phyloP scores from a whole-genome alignment of 1,140 invertebrate genomes.

The Acromyrmex heyeri region DNA sequence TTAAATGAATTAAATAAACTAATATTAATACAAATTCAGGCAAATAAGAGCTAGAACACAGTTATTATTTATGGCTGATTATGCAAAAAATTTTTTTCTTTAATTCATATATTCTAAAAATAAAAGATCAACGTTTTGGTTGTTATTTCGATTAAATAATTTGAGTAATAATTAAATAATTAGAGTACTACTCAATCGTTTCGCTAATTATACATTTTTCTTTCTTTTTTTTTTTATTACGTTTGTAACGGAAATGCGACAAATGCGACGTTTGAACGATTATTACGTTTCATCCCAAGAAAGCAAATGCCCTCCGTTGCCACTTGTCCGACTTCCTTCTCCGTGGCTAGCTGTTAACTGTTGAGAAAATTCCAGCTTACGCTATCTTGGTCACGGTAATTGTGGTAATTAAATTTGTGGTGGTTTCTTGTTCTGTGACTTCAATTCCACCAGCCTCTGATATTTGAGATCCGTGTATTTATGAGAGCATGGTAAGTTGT shows the following conservation, averaged over 20 bases:
- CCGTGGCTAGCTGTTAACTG: constrained; percentile 50
- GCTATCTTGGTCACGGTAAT: constrained; percentile 65
- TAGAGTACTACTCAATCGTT: background rate
- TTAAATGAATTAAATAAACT: background rate
- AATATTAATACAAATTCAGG: too few species aligned
- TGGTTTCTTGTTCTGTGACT: constrained; percentile 33
- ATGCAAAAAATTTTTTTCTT: too few species aligned
- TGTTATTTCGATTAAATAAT: constrained; percentile 10
- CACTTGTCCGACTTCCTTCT: constrained; percentile 31
- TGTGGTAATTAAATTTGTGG: constrained; percentile 69
- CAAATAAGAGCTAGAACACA: too few species aligned
- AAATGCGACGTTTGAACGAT: background rate
- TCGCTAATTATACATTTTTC: constrained; percentile 2
- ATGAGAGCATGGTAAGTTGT: constrained; percentile 28
- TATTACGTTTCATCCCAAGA: constrained; percentile 19
- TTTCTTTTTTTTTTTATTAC: background rate
- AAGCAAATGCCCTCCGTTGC: background rate
- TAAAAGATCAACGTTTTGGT: too few species aligned
- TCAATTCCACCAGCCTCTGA: background rate
- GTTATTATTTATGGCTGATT: too few species aligned
- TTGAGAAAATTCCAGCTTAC: constrained; percentile 39
- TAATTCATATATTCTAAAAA: too few species aligned
- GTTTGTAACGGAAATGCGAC: background rate
- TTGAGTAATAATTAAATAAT: constrained; percentile 10
- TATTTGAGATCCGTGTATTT: constrained; percentile 29